Evolutionary conservation across 2,113 vertebrate species (phyloP).

Genomic region (Propithecus coquereli): DNA sequence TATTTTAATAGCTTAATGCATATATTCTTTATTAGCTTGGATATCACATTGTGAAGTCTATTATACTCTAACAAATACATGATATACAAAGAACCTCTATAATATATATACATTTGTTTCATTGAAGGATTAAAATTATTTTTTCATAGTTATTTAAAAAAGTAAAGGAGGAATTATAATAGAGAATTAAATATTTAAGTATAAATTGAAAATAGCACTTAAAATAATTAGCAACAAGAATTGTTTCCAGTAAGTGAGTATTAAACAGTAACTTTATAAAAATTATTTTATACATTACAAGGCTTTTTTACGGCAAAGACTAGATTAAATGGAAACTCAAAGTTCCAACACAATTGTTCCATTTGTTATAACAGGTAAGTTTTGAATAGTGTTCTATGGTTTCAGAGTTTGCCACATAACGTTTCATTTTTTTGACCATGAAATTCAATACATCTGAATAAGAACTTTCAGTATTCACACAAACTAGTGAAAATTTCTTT

Average conservation of each 20-base stretch:
- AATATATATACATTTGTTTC: not conserved
- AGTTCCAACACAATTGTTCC: not conserved
- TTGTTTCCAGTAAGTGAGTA: not conserved
- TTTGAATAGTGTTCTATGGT: not conserved
- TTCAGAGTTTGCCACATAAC: not conserved
- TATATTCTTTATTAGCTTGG: not conserved
- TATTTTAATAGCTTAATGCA: not conserved
- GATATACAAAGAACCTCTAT: not conserved
- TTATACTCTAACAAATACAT: not conserved
- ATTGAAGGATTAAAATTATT: not conserved
- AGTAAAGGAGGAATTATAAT: not conserved
- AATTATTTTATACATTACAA: not conserved
- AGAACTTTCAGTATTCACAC: not conserved
- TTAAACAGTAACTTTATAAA: not conserved
- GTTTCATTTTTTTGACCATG: not conserved
- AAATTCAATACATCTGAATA: not conserved
- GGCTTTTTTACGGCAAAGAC: not conserved
- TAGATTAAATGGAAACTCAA: not conserved
- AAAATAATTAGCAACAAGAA: not conserved
- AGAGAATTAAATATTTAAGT: not conserved
- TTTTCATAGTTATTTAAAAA: not conserved
- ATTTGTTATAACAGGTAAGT: not conserved
- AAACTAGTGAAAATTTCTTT: not conserved
- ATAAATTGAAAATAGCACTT: not conserved
- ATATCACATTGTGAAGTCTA: not conserved